Evolutionary conservation across 2,797 vertebrate species (phyloP), one percentile per base, ranked within the genome.

Genomic region (Chaunax sp.): DNA sequence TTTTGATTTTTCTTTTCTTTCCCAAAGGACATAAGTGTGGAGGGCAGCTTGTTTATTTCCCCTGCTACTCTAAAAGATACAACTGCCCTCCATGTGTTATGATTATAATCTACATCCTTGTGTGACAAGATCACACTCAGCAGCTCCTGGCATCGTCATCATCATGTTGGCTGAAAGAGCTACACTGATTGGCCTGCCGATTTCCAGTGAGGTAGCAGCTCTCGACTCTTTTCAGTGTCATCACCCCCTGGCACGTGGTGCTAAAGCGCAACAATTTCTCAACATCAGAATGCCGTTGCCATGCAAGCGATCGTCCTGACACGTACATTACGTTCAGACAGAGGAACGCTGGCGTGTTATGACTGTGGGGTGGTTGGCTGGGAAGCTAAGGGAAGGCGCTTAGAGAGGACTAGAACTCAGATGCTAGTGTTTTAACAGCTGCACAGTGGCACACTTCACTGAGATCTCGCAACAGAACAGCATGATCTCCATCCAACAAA

Each of bases 181-280:
- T 33, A 18, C 19, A 26, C 2, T 30, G 25, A 53, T 2, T 46
- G 40, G 35, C 13, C 18, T 3, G 35, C 35, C 0, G 16, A 28
- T 3, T 28, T 35, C 38, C 13, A 51, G 6, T 49, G n/a, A 41
- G 46, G 22, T 11, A 45, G 19, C 15, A 44, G 19, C 6, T 13
- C 26, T 26, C 4, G 2, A 44, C 25, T n/a, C 12, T 16, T 25
- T 18, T 28, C 8, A 44, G 13, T 6, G 37, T 37, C 49, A 54
- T 44, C 30, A 52, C 14, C 43, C 0, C 1, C 20, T 40, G 54
- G 50, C 35, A 55, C 46, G 28, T 38, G 41, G 23, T 57, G 28
- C 37, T 44, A 30, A 55, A 46, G 30, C 59, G 57, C 44, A 63
- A 30, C 33, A 26, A 41, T 14, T 43, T 49, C 23, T 50, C 26